A percentile compares a stretch with the other conserved stretches of the same genome.
phyloP scores from a whole-genome alignment of 2,113 vertebrate genomes.

The Lagopus muta region DNA sequence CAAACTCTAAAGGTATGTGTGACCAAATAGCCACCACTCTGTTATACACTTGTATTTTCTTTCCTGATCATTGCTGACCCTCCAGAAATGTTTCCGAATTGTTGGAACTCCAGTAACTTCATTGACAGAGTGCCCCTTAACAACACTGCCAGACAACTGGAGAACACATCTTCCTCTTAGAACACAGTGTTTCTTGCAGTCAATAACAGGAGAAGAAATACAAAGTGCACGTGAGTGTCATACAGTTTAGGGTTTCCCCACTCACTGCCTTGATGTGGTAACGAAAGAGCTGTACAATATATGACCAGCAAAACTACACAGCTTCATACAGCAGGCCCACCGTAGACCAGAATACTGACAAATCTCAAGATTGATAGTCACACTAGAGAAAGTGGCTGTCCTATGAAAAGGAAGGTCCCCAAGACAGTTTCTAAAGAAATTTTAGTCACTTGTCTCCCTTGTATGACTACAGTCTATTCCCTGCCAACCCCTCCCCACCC shows the following conservation, averaged over 20 bases:
- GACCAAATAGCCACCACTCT: slow-evolving; percentile 17
- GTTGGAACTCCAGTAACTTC: slow-evolving; percentile 3
- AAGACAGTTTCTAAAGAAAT: slow-evolving; percentile 33
- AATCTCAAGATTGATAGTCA: slow-evolving; percentile 26
- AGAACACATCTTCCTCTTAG: not conserved
- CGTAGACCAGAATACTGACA: slow-evolving; percentile 11
- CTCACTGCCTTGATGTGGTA: slow-evolving; percentile 30
- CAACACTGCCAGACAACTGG: not conserved
- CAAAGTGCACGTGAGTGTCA: not conserved
- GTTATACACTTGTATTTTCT: slow-evolving; percentile 24
- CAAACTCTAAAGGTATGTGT: slow-evolving; percentile 28
- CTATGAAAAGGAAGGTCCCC: slow-evolving; percentile 60
- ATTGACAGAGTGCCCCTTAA: not conserved
- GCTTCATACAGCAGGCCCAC: slow-evolving; percentile 41
- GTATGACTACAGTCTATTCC: not conserved
- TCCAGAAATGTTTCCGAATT: not conserved
- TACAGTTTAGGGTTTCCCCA: not conserved
- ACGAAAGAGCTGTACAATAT: slow-evolving; percentile 7
- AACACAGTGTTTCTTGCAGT: slow-evolving; percentile 13
- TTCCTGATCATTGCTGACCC: slow-evolving; percentile 21
- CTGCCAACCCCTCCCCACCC: slow-evolving; percentile 28
- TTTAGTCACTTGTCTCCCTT: slow-evolving; percentile 49
- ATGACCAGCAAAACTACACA: slow-evolving; percentile 40
- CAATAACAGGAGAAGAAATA: slow-evolving; percentile 34
- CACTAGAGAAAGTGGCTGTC: slow-evolving; percentile 6